Evolutionary conservation across 2,797 vertebrate genomes (phyloP).

Genomic region (Myotis myotis): DNA sequence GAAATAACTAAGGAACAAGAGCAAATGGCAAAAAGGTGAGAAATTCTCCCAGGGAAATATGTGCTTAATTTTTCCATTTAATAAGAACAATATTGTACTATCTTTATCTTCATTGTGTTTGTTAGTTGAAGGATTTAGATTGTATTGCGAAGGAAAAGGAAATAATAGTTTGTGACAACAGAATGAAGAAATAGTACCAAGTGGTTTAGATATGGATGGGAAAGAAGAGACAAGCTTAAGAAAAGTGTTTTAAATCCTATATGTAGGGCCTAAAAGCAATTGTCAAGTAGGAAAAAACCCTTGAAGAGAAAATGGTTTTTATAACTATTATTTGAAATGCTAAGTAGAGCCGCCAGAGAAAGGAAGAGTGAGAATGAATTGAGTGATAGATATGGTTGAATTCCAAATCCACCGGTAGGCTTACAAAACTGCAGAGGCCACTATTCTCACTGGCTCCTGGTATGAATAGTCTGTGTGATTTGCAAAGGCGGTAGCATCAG

Average conservation of each 20-base stretch:
- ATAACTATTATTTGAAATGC: neutral
- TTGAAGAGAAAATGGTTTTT: neutral
- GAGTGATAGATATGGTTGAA: neutral
- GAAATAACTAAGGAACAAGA: slow-evolving; percentile 83
- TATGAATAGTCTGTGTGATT: neutral
- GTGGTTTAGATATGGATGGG: neutral
- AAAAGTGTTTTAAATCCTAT: neutral
- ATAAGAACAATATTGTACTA: neutral
- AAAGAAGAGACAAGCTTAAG: neutral
- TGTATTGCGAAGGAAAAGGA: neutral
- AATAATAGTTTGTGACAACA: neutral
- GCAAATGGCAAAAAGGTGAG: slow-evolving; percentile 79
- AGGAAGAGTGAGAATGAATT: neutral
- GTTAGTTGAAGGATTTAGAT: neutral
- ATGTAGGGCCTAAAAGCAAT: neutral
- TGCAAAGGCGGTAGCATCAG: neutral
- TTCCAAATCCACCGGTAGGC: neutral
- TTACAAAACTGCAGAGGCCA: neutral
- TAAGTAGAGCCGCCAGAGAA: neutral
- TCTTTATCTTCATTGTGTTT: neutral
- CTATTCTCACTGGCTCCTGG: neutral
- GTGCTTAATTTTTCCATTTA: neutral
- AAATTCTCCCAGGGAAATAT: neutral
- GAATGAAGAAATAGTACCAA: neutral
- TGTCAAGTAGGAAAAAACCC: neutral